Percentiles rank a stretch among this genome's conserved stretches.
Conservation (phyloP, 37 sponge, comb jelly and placozoan genomes). For the Lycopodina hypogea region DNA sequence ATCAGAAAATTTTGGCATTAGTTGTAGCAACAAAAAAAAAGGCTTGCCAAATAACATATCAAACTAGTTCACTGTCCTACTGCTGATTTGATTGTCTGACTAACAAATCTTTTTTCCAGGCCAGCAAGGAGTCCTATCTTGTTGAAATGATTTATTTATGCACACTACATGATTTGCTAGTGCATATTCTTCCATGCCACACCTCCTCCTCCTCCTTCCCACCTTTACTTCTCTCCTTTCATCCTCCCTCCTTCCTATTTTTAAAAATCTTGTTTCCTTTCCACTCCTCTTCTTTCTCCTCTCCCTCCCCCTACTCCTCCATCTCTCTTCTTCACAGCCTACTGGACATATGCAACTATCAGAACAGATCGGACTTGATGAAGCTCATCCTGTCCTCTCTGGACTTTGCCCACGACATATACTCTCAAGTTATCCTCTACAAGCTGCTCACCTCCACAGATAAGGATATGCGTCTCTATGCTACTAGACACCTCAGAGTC, state of each 20-base stretch:
- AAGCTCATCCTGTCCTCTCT: slow-evolving; percentile 62
- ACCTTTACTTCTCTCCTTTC: background rate
- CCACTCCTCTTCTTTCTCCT: background rate
- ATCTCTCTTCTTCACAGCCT: slow-evolving; percentile 23
- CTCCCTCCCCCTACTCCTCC: background rate
- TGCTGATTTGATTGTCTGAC: no score
- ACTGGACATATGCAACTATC: slow-evolving; percentile 60
- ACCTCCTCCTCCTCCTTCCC: no score
- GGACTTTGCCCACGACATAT: slow-evolving; percentile 58
- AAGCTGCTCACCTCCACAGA: slow-evolving; percentile 62
- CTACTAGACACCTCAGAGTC: slow-evolving; percentile 72
- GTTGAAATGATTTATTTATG: no score
- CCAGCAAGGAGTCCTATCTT: no score
- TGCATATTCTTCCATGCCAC: no score
- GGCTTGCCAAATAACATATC: no score
- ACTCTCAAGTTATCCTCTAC: slow-evolving; percentile 59
- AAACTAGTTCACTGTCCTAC: no score
- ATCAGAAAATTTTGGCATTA: no score
- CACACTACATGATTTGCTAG: no score
- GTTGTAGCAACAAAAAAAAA: no score
- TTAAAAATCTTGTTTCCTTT: background rate
- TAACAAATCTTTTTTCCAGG: no score
- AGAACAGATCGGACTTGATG: slow-evolving; percentile 52
- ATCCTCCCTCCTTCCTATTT: background rate
- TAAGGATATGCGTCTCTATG: slow-evolving; percentile 66